Percentiles rank a stretch among this genome's conserved stretches.
Conservation (phyloP, 2,888 invertebrate species). For the Ichneumon xanthorius region DNA sequence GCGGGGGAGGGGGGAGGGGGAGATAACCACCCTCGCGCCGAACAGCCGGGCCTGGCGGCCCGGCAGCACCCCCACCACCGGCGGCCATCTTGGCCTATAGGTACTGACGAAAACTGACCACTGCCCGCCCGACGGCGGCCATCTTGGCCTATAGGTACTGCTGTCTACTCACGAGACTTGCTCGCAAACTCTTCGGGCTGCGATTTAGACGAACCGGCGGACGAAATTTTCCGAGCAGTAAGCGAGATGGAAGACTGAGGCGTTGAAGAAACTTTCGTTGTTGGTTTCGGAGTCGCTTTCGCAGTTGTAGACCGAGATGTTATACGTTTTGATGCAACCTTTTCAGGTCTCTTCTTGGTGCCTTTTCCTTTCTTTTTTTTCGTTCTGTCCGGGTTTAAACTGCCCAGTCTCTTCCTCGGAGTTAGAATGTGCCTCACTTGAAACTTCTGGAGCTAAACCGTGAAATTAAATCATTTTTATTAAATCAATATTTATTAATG, state of each 20-base stretch:
- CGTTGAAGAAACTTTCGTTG: neutral
- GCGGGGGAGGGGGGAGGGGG: too few relatives aligned
- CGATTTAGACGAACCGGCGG: neutral
- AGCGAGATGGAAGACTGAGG: neutral
- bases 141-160: too few relatives aligned
- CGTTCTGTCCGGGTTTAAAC: neutral
- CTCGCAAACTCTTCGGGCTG: neutral
- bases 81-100: too few relatives aligned
- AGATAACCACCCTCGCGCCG: too few relatives aligned
- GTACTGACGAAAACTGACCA: too few relatives aligned
- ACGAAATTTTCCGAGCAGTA: constrained; percentile 1
- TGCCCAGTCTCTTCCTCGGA: neutral
- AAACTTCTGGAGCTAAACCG: neutral
- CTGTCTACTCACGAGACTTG: too few relatives aligned
- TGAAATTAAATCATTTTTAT: neutral
- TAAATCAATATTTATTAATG: too few relatives aligned
- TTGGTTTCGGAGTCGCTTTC: neutral
- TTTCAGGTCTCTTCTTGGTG: neutral
- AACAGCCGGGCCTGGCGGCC: too few relatives aligned
- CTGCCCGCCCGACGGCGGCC: too few relatives aligned
- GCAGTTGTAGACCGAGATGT: neutral
- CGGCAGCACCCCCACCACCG: too few relatives aligned
- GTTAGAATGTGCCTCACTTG: neutral
- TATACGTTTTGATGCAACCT: neutral
- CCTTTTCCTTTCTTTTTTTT: constrained; percentile 4